Evolutionary conservation across 2,113 vertebrate species (phyloP).

Genomic region (Phocoena sinus): DNA sequence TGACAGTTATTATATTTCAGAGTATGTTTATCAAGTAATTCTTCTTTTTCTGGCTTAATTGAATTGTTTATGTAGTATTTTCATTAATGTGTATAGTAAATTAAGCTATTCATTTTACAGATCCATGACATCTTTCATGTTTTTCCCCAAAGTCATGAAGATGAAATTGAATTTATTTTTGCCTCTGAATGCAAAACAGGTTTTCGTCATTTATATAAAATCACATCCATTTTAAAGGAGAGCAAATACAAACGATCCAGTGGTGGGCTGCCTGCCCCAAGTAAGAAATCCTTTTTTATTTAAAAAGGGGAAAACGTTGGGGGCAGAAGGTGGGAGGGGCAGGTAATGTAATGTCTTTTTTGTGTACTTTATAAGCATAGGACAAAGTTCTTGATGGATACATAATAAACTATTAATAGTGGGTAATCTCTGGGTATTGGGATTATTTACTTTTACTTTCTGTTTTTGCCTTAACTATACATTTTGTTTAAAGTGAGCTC

Average conservation of each 20-base stretch:
- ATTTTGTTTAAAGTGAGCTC: slow-evolving; percentile 29
- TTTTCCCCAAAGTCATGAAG: slow-evolving; percentile 83
- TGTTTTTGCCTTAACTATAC: neutral
- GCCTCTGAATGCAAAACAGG: slow-evolving; percentile 88
- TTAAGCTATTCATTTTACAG: slow-evolving; percentile 73
- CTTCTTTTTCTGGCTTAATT: slow-evolving; percentile 20
- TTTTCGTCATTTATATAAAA: slow-evolving; percentile 86
- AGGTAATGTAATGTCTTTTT: neutral
- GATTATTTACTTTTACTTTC: slow-evolving; percentile 17
- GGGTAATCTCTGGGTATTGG: neutral
- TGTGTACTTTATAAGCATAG: neutral
- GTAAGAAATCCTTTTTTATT: slow-evolving; percentile 68
- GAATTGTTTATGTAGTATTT: neutral
- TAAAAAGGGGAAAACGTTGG: neutral
- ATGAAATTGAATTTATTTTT: slow-evolving; percentile 87
- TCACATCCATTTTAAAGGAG: slow-evolving; percentile 81
- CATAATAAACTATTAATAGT: neutral
- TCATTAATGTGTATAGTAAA: slow-evolving; percentile 56
- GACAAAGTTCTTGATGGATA: neutral
- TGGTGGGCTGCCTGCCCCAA: slow-evolving; percentile 80
- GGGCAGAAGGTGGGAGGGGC: neutral
- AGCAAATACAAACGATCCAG: slow-evolving; percentile 82
- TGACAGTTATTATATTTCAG: slow-evolving; percentile 4
- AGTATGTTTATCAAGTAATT: neutral
- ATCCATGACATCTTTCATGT: slow-evolving; percentile 88